Evolutionary conservation across 2,888 invertebrate genomes (phyloP).

Genomic region (Orchestes rusci): DNA sequence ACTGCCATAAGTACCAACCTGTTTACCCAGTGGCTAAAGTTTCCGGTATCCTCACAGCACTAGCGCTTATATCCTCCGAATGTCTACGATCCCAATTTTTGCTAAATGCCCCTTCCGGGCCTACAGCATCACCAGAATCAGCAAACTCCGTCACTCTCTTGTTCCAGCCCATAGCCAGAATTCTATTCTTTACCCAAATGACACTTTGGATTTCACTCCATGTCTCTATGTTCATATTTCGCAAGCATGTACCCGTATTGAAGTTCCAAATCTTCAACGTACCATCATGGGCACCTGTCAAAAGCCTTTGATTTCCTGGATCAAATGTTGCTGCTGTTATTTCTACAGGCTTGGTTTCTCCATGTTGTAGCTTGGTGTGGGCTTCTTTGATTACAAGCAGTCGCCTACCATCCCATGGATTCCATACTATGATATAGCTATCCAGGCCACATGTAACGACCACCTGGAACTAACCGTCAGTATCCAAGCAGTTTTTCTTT

Average conservation of each 20-base stretch:
- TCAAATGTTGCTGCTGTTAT: slow-evolving; percentile 75
- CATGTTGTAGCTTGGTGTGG: slow-evolving; percentile 60
- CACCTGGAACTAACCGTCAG: slow-evolving; percentile 22
- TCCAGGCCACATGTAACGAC: slow-evolving; percentile 73
- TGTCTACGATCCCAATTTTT: slow-evolving; percentile 69
- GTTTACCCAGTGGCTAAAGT: slow-evolving; percentile 57
- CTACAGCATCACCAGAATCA: slow-evolving; percentile 48
- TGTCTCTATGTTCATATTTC: slow-evolving; percentile 50
- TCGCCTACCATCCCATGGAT: slow-evolving; percentile 63
- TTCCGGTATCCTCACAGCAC: slow-evolving; percentile 58
- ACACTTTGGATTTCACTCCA: slow-evolving; percentile 48
- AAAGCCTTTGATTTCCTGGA: slow-evolving; percentile 58
- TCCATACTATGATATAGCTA: slow-evolving; percentile 77
- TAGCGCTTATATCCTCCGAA: slow-evolving; percentile 66
- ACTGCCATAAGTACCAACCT: too few relatives aligned
- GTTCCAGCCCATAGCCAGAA: slow-evolving; percentile 76
- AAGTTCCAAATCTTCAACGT: slow-evolving; percentile 80
- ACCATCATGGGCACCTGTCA: slow-evolving; percentile 59
- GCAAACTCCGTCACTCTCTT: slow-evolving; percentile 63
- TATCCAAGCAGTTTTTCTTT: too few relatives aligned
- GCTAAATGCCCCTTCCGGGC: slow-evolving; percentile 41
- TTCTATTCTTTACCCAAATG: slow-evolving; percentile 50
- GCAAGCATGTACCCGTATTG: slow-evolving; percentile 66
- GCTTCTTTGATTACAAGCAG: slow-evolving; percentile 62
- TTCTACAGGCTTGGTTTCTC: slow-evolving; percentile 60